Conservation (phyloP, 2,113 vertebrate genomes). For the Epinephelus fuscoguttatus region DNA sequence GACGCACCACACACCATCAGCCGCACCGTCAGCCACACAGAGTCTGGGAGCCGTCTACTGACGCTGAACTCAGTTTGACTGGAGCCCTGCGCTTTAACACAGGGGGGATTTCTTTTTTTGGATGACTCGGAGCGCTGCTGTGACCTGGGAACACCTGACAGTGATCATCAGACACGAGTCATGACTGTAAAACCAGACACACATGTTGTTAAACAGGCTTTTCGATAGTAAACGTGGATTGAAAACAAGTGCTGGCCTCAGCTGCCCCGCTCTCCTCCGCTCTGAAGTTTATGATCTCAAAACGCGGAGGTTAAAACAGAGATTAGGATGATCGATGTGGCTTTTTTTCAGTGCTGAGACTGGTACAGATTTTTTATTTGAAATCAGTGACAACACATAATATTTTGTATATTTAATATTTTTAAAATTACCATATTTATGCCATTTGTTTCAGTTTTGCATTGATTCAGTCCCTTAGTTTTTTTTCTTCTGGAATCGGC, state of each 20-base stretch:
- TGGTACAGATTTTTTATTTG: not conserved
- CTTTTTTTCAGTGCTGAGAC: slow-evolving; percentile 1
- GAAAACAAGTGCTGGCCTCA: not conserved
- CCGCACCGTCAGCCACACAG: slow-evolving; percentile 77
- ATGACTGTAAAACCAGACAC: slow-evolving; percentile 28
- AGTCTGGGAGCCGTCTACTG: slow-evolving; percentile 90
- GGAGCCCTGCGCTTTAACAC: not conserved
- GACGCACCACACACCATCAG: slow-evolving; percentile 85
- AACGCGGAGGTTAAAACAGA: not conserved
- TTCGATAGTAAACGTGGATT: slow-evolving; percentile 10
- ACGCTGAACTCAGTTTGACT: slow-evolving; percentile 36
- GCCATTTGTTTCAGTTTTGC: too few relatives aligned
- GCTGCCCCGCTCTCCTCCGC: not conserved
- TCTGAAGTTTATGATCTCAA: slow-evolving; percentile 12
- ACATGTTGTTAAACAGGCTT: slow-evolving; percentile 34
- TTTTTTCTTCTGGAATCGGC: not conserved
- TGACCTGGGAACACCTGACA: slow-evolving; percentile 26
- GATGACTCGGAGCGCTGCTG: not conserved
- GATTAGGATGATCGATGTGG: not conserved
- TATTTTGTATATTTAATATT: slow-evolving; percentile 46
- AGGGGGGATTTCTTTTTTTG: not conserved
- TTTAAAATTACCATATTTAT: slow-evolving; percentile 58
- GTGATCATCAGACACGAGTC: slow-evolving; percentile 6
- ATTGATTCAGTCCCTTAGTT: slow-evolving; percentile 1
- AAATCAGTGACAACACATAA: slow-evolving; percentile 22